Base-by-base conservation (phyloP, 2,113 vertebrate species). In the Oryzias javanicus region DNA sequence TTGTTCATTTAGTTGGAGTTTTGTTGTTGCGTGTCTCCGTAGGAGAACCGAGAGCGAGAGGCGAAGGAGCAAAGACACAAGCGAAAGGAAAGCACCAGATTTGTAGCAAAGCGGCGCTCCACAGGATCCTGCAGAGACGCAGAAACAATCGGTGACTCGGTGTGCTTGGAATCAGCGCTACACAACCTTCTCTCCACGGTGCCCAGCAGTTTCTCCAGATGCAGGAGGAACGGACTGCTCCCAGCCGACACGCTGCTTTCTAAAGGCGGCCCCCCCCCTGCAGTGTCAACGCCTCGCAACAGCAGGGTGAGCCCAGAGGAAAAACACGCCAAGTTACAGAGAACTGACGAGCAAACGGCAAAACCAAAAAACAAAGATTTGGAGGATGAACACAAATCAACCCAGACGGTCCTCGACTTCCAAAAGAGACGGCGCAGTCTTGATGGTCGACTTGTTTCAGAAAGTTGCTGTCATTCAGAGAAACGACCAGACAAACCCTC, bases 1-100 rank as follows among this genome's bases (percentile, higher is more conserved):
- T 27, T 27, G 4, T 27, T 27, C 4, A 5, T 27, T 27, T 27
- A 27, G 3, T 35, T 35, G 29, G 7, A 35, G 29, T 12, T 12
- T 10, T 10, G 17, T 15, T n/a, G 6, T 45, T 7, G 1, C 16
- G 24, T n/a, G 41, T 2, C 55, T 17, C 35, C 74, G 22, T 48
- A 93, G 92, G 91, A 93, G 63, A 93, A 93, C 74, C 41, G 55
- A 15, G 84, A 81, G 41, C 86, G 90, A 22, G 90, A 90, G 25
- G 79, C 67, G 6, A 73, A 72, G 1, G 91, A 92, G 81, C 71
- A 75, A 53, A 72, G 61, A 14, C 83, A 57, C 50, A 80, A 79
- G 66, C 74, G 65, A 17, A 76, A 60, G 14, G 87, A 89, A 35
- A 78, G 70, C 4, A 24, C 87, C 15, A 81, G 57, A 0, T 5